Percentiles rank a stretch among this genome's conserved stretches.
Evolutionary conservation across 2,888 invertebrate species (phyloP).

Genomic region (Stenichneumon culpator): DNA sequence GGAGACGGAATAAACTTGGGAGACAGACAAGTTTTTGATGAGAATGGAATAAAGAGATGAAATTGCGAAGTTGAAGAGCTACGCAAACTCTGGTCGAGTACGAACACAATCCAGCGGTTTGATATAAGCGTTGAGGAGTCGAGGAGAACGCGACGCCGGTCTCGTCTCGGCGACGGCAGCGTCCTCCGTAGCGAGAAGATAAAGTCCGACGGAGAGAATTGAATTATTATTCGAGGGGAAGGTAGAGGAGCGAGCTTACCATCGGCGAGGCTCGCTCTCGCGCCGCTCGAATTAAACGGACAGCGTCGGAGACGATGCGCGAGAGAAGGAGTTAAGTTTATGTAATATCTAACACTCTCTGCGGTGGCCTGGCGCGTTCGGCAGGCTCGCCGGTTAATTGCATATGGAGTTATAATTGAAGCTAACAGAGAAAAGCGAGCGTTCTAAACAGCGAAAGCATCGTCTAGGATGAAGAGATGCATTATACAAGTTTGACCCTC

Average conservation of each 20-base stretch:
- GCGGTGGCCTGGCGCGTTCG: slow-evolving; percentile 6
- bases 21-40: neutral
- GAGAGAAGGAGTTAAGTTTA: neutral
- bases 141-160: slow-evolving; percentile 7
- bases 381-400: slow-evolving; percentile 63
- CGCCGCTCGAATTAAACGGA: neutral
- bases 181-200: slow-evolving; percentile 30
- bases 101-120: neutral
- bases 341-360: neutral
- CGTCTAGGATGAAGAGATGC: neutral
- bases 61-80: slow-evolving; percentile 24
- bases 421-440: slow-evolving; percentile 70
- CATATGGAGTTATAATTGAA: slow-evolving; percentile 70
- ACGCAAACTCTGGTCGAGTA: neutral
- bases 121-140: neutral
- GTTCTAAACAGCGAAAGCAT: slow-evolving; percentile 61
- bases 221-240: slow-evolving; percentile 61
- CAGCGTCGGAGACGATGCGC: neutral
- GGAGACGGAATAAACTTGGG: neutral
- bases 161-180: slow-evolving; percentile 54
- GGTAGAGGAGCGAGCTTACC: slow-evolving; percentile 59
- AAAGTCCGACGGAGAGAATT: slow-evolving; percentile 33
- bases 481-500: neutral
- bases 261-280: slow-evolving; percentile 23
- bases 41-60: slow-evolving; percentile 23